These are phyloP conservation scores for Vulpes vulpes DNA, from an alignment of 2,113 vertebrate genomes.

Conservation along the genomic window DNA sequence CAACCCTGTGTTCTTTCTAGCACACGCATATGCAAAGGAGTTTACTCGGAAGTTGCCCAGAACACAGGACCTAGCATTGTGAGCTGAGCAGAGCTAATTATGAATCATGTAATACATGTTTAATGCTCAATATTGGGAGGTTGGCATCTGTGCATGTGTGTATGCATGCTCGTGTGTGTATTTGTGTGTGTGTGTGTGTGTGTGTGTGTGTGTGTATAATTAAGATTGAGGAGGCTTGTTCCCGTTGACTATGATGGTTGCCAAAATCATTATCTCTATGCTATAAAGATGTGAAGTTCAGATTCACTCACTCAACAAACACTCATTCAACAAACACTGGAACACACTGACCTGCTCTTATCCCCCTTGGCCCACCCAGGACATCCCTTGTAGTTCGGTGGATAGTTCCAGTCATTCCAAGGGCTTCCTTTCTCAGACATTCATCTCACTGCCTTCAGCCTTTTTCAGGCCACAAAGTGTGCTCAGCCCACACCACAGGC, in stretches of 20 bases:
- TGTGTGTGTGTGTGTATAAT: neutral
- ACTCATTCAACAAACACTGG: neutral
- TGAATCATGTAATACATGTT: constrained; percentile 3
- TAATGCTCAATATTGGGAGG: neutral
- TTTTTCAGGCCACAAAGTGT: neutral
- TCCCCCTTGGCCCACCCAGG: neutral
- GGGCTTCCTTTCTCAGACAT: neutral
- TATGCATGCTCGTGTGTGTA: neutral
- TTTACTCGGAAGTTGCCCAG: neutral
- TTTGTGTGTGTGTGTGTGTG: neutral
- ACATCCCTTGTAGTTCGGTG: neutral
- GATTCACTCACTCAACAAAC: neutral
- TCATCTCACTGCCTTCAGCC: neutral
- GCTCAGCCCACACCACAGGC: neutral
- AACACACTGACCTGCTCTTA: neutral
- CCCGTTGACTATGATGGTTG: neutral
- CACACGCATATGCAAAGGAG: neutral
- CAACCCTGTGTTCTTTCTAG: neutral
- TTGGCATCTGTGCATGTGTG: neutral
- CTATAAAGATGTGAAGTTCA: constrained; percentile 26
- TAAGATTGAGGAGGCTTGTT: constrained; percentile 2
- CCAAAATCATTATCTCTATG: constrained; percentile 1
- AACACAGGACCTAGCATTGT: neutral
- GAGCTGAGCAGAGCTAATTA: constrained; percentile 26
- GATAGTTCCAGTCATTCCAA: neutral